Base-by-base conservation (phyloP, 1,140 invertebrate genomes). In the Drosophila bifasciata region DNA sequence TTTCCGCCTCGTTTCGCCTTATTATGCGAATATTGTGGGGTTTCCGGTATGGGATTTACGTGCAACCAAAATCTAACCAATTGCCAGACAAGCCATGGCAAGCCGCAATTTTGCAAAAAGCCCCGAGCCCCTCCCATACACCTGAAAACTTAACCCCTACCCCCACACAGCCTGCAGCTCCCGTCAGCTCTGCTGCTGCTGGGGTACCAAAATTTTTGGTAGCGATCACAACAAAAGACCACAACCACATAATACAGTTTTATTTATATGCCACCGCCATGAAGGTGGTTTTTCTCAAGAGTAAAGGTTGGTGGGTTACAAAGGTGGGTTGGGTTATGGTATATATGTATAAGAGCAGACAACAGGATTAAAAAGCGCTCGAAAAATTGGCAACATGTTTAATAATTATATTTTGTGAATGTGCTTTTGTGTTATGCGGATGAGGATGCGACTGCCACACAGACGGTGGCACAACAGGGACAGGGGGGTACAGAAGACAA, bases 391-490 rank as follows among this genome's bases (percentile, higher is more conserved):
- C 81, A 86, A 86, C 81, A 86, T 86, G 81, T 86, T 86, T 88
- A 86, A 86, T 86, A 86, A 86, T 86, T 86, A 86, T 86, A 88
- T 86, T 85, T 86, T 72, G 81, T 86, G 81, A 86, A 88, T 85
- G 58, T 81, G 78, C 83, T 83, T 75, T 36, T 81, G n/a, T 69
- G 66, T 68, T 68, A 50, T 68, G 60, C 40, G 60, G 60, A 62
- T 66, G 63, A 19, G 44, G 57, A 63, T 36, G 62, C n/a, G 32
- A 36, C 48, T 68, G 48, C 56, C 53, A 74, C 59, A 63, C 23
- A 51, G n/a, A 5, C 32, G 32, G 11, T 13, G 32, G 44, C 45
- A 49, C 25, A 48, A 19, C 32, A 28, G 64, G 21, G 39, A 19
- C 40, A 56, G 39, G 39, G 36, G 28, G n/a, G n/a, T n/a, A n/a